A percentile compares a stretch with the other conserved stretches of the same genome.
Conservation (phyloP, 2,797 vertebrate species). For the Acipenser oxyrinchus region DNA sequence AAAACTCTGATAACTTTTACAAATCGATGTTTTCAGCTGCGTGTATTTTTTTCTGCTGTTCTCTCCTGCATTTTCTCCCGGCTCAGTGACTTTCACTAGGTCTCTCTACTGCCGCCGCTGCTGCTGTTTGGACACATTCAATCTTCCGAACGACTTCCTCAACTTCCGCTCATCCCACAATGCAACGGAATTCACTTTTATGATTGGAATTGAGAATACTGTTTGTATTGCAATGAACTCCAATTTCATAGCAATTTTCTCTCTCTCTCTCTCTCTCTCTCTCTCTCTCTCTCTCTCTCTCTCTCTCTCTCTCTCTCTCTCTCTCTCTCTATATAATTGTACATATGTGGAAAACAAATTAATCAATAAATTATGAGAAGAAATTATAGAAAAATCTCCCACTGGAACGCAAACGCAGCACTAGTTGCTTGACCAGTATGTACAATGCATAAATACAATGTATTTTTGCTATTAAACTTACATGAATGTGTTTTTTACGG, state of each 20-base stretch:
- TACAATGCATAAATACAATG: too few relatives aligned
- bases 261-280: too few relatives aligned
- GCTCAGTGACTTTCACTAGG: background rate
- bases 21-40: background rate
- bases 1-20: conserved; percentile 1
- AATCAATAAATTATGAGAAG: conserved; percentile 4
- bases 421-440: too few relatives aligned
- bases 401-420: too few relatives aligned
- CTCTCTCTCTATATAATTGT: too few relatives aligned
- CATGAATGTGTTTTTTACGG: too few relatives aligned
- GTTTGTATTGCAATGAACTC: too few relatives aligned
- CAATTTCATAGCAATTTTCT: background rate
- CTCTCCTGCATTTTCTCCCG: conserved; percentile 3
- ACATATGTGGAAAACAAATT: conserved; percentile 17
- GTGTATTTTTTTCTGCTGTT: conserved; percentile 35
- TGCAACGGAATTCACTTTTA: conserved; percentile 34
- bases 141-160: conserved; percentile 59
- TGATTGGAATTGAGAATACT: conserved; percentile 3
- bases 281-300: too few relatives aligned
- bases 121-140: conserved; percentile 31
- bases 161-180: conserved; percentile 53
- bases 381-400: too few relatives aligned
- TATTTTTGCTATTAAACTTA: too few relatives aligned
- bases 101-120: background rate
- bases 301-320: too few relatives aligned